These are phyloP conservation scores for Papilio glaucus DNA, from an alignment of 1,140 invertebrate genomes.

Conservation along the genomic window DNA sequence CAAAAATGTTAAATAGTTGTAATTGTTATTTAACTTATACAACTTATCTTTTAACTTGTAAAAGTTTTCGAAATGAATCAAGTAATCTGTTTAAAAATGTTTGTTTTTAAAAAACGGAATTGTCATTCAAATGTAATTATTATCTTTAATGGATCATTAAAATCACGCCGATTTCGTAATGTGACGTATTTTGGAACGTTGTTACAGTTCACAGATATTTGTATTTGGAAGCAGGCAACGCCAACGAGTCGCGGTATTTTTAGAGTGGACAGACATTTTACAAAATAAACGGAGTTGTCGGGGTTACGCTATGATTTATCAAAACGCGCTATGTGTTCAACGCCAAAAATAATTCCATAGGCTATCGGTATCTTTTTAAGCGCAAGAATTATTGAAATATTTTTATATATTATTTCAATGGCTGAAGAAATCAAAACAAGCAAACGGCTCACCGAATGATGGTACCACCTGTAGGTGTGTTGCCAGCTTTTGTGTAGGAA, in stretches of 20 bases:
- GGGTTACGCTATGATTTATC: constrained; percentile 69
- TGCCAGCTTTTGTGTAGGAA: no score
- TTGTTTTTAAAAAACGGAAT: constrained; percentile 10
- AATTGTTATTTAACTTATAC: not conserved
- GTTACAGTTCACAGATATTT: constrained; percentile 62
- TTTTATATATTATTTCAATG: no score
- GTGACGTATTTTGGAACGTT: constrained; percentile 47
- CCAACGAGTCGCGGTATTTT: constrained; percentile 75
- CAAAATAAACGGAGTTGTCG: constrained; percentile 75
- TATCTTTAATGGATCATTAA: constrained; percentile 17
- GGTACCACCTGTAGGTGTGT: no score
- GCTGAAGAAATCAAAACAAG: no score
- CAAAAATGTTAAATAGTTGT: no score
- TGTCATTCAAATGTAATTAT: not conserved
- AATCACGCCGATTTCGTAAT: constrained; percentile 20
- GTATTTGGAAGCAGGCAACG: constrained; percentile 67
- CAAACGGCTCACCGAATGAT: no score
- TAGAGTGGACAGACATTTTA: constrained; percentile 78
- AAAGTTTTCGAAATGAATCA: no score
- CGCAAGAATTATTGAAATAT: not conserved
- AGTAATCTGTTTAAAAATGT: not conserved
- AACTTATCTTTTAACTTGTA: no score
- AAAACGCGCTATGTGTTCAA: constrained; percentile 47
- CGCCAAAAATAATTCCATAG: constrained; percentile 23
- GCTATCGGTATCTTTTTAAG: not conserved